Conservation (phyloP, 2,797 vertebrate genomes). For the Lepus oiostolus region DNA sequence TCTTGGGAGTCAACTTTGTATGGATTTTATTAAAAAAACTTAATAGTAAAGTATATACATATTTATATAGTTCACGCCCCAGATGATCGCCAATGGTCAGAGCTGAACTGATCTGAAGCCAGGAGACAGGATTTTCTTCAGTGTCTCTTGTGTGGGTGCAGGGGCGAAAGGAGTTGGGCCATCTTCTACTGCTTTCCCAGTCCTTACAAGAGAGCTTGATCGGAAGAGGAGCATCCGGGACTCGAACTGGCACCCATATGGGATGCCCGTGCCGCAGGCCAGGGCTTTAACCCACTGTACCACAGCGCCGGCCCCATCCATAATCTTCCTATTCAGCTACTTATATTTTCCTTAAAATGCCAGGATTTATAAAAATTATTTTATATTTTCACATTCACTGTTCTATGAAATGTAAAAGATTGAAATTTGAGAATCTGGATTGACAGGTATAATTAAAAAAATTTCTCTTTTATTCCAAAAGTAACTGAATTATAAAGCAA, state of each 20-base stretch:
- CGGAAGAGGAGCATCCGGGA: too few species aligned
- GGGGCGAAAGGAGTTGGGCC: too few species aligned
- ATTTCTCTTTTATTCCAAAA: constrained; percentile 35
- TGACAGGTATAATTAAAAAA: neutral
- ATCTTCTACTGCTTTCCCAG: too few species aligned
- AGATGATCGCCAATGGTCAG: too few species aligned
- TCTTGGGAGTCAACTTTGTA: neutral
- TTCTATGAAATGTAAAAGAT: constrained; percentile 26
- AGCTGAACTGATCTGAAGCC: too few species aligned
- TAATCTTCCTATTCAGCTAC: neutral
- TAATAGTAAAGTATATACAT: neutral
- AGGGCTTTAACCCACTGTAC: too few species aligned
- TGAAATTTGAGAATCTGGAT: neutral
- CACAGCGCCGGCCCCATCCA: neutral
- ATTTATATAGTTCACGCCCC: neutral
- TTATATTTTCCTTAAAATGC: neutral
- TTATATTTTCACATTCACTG: neutral
- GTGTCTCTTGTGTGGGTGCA: too few species aligned
- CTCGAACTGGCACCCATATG: too few species aligned
- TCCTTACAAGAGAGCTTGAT: too few species aligned
- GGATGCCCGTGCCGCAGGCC: too few species aligned
- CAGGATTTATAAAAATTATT: neutral
- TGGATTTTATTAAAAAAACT: constrained; percentile 14
- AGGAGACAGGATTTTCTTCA: too few species aligned
- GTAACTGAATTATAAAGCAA: constrained; percentile 19